phyloP scores from a whole-genome alignment of 2,888 invertebrate genomes.

The Petrolisthes cinctipes region DNA sequence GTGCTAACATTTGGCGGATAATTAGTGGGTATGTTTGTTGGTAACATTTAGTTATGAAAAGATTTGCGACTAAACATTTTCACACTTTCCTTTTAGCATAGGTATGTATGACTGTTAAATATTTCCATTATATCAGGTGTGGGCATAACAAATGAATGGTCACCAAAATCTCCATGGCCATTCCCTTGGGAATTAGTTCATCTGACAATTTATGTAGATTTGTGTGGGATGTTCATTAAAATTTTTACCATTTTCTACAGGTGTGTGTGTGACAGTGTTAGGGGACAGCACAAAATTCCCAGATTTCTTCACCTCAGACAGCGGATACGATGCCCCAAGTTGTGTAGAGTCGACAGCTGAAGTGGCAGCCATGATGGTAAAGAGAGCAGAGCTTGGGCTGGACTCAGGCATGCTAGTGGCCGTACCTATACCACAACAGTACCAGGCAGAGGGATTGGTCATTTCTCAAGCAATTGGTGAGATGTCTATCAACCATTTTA shows the following conservation, averaged over 20 bases:
- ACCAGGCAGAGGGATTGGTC: conserved; percentile 68
- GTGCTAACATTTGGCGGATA: too few relatives aligned
- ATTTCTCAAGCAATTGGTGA: conserved; percentile 58
- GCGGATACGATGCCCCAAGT: conserved; percentile 81
- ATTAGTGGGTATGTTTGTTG: too few relatives aligned
- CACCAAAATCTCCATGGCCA: too few relatives aligned
- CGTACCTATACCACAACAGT: conserved; percentile 86
- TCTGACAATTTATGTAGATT: too few relatives aligned
- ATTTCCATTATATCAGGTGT: too few relatives aligned
- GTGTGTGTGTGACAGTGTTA: conserved; percentile 88
- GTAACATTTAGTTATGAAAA: too few relatives aligned
- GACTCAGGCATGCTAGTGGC: conserved; percentile 86
- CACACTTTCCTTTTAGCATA: too few relatives aligned
- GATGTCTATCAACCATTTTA: not conserved
- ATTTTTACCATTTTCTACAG: conserved; percentile 69
- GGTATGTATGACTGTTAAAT: too few relatives aligned
- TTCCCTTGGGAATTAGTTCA: too few relatives aligned
- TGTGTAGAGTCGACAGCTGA: conserved; percentile 76
- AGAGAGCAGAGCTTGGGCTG: conserved; percentile 74
- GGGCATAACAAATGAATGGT: too few relatives aligned
- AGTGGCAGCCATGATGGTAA: conserved; percentile 81
- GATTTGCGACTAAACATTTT: too few relatives aligned
- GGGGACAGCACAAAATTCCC: conserved; percentile 83
- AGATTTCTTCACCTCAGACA: conserved; percentile 88
- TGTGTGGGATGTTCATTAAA: too few relatives aligned